Evolutionary conservation across 2,113 vertebrate species (phyloP), one percentile per base, ranked within the genome.

Genomic region (Perca schrenkii): DNA sequence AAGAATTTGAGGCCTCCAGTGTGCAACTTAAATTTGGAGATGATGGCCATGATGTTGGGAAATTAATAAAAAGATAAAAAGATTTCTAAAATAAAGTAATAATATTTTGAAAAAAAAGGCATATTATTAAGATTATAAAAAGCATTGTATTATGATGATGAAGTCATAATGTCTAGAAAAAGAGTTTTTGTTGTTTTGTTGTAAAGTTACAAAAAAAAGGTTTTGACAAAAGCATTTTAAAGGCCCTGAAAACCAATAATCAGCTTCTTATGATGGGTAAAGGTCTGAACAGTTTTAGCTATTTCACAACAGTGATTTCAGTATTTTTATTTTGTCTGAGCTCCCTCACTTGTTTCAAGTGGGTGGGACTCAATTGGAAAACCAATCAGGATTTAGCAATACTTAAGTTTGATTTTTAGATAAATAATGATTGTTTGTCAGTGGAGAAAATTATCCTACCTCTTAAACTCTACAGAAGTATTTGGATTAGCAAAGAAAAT

Each of bases 261-360:
- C 14, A 60, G 25, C 15, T 31, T 60, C 25, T 28, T 31, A 28
- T 6, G 8, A 1, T 8, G 56, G 25, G 25, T 16, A 17, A 31
- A 8, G 28, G 57, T 43, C 11, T 11, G 1, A 43, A 43, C 40
- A 10, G 8, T 10, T 40, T 10, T 40, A 43, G 40, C 40, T 43
- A 11, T 58, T 25, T 58, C 21, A 43, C 36, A 12, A 60, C 46
- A 54, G 34, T 8, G 34, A 63, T 64, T 72, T 80, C 7, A 57
- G 19, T 22, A 22, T 56, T 78, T 52, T 64, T 46, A 47, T 72
- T 47, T 36, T 49, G 58, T 34, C 49, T 49, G 25, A 79, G n/a
- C 34, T 75, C 60, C 54, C 49, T 65, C 34, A 14, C 22, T 65
- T 15, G 16, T 74, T 17, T 63, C 21, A 52, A 63, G 31, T 63